These are phyloP conservation scores for Sclerodermus sp. DNA, from an alignment of 2,888 invertebrate genomes.

Conservation along the genomic window DNA sequence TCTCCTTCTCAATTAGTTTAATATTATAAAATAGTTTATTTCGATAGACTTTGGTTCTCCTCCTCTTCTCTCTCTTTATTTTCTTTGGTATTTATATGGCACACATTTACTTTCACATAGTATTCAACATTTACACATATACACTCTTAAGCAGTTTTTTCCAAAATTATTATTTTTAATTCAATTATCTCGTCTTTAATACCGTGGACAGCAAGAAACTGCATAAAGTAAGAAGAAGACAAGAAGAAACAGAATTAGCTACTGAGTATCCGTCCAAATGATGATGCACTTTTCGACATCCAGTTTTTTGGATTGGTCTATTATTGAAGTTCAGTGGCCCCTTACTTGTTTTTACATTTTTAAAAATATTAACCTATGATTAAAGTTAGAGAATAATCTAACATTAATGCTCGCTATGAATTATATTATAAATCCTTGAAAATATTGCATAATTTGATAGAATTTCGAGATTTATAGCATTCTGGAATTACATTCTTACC, in stretches of 20 bases:
- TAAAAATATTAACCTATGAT: conserved; percentile 37
- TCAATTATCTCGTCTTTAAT: no score
- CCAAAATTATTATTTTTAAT: no score
- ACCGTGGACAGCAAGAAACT: conserved; percentile 6
- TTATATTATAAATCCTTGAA: background rate
- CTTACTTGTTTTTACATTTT: conserved; percentile 23
- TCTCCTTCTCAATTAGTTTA: no score
- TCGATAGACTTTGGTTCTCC: no score
- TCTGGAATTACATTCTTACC: conserved; percentile 46
- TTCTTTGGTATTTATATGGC: background rate
- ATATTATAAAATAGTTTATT: no score
- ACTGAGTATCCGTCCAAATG: conserved; percentile 34
- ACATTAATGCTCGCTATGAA: no score
- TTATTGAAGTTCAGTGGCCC: conserved; percentile 51
- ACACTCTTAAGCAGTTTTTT: no score
- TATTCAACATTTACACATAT: background rate
- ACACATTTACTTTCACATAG: background rate
- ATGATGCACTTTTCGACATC: conserved; percentile 34
- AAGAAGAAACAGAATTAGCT: conserved; percentile 4
- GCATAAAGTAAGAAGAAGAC: conserved; percentile 7
- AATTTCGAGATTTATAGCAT: no score
- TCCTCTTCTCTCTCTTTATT: no score
- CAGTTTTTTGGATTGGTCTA: conserved; percentile 55
- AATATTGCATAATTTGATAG: no score
- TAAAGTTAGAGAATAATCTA: background rate